Evolutionary conservation across 2,113 vertebrate species (phyloP), one percentile per base, ranked within the genome.

Genomic region (Eulemur rufifrons): DNA sequence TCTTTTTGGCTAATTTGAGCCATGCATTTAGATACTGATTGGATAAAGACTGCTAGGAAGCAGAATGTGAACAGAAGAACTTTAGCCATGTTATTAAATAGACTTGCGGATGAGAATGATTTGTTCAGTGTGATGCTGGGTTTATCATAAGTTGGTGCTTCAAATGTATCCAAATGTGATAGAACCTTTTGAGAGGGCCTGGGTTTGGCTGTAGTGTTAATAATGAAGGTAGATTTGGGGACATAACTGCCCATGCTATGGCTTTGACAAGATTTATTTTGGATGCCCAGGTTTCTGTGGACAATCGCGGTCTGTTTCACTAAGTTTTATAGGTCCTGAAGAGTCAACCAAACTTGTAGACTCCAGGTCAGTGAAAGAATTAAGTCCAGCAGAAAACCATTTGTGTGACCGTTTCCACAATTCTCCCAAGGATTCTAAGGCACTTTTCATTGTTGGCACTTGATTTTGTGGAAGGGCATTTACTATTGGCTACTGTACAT

Each of bases 201-300:
- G 59, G n/a, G 39, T 13, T 89, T 94, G 23, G 3, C 10, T 88
- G 7, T 80, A 15, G 25, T 59, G 50, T 27, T 73, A 50, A 42
- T 50, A 63, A 20, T 17, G 21, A 81, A 37, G 11, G 56, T 32
- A 64, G 91, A 39, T 71, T 63, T 37, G 12, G n/a, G 32, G 21
- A 71, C 6, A 25, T 17, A 32, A 34, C 64, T 89, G 6, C 25
- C 29, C 8, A 8, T 86, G 52, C 1, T 52, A n/a, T n/a, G 54
- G n/a, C 56, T 86, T 82, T 92, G 32, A 61, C 32, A 64, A 74
- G 76, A 54, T 87, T 93, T 90, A 45, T 54, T 96, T 91, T 50
- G 59, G 32, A 32, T 85, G 3, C 32, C 39, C 27, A 59, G 56
- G 6, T 80, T 90, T 94, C 29, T 86, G n/a, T 61, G 56, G 9